These are phyloP conservation scores for Steinernema hermaphroditum DNA, from an alignment of 2,888 invertebrate genomes.

Conservation along the genomic window DNA sequence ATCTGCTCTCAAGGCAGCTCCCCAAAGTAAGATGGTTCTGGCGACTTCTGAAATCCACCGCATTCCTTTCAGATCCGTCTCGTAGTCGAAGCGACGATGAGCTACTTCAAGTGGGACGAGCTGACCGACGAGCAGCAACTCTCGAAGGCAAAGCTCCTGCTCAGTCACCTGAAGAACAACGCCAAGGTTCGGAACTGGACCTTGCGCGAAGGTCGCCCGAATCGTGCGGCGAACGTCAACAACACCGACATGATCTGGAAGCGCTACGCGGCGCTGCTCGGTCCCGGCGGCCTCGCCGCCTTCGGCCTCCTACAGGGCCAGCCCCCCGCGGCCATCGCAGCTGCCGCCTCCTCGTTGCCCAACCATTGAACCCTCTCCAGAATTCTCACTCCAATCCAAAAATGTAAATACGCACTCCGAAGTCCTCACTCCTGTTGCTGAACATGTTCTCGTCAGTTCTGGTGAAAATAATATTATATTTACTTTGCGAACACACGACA, in stretches of 20 bases:
- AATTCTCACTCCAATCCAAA: slow-evolving; percentile 11
- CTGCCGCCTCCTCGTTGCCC: slow-evolving; percentile 6
- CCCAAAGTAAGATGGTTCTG: slow-evolving; percentile 54
- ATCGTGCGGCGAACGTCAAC: slow-evolving; percentile 48
- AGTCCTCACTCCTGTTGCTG: slow-evolving; percentile 23
- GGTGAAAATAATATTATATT: slow-evolving; percentile 30
- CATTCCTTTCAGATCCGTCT: slow-evolving; percentile 56
- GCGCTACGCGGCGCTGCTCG: slow-evolving; percentile 57
- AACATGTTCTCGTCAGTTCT: slow-evolving; percentile 24
- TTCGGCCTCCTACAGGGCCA: slow-evolving; percentile 46
- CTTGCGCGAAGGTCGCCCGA: slow-evolving; percentile 63
- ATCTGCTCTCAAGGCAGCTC: slow-evolving; percentile 61
- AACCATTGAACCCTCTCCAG: slow-evolving; percentile 3
- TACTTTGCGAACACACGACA: slow-evolving; percentile 27
- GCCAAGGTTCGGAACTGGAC: slow-evolving; percentile 66
- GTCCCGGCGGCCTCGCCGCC: slow-evolving; percentile 55
- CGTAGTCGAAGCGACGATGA: slow-evolving; percentile 63
- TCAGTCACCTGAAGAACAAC: slow-evolving; percentile 65
- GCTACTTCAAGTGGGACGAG: slow-evolving; percentile 64
- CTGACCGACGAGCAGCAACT: slow-evolving; percentile 60
- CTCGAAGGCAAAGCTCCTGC: slow-evolving; percentile 57
- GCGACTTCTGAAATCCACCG: neutral
- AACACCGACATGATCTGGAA: slow-evolving; percentile 59
- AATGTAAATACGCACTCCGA: slow-evolving; percentile 19
- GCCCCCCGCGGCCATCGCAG: slow-evolving; percentile 7